A percentile compares a stretch with the other conserved stretches of the same genome.
Evolutionary conservation across 2,797 vertebrate genomes (phyloP).

Genomic region (Acestrorhynchus altus): DNA sequence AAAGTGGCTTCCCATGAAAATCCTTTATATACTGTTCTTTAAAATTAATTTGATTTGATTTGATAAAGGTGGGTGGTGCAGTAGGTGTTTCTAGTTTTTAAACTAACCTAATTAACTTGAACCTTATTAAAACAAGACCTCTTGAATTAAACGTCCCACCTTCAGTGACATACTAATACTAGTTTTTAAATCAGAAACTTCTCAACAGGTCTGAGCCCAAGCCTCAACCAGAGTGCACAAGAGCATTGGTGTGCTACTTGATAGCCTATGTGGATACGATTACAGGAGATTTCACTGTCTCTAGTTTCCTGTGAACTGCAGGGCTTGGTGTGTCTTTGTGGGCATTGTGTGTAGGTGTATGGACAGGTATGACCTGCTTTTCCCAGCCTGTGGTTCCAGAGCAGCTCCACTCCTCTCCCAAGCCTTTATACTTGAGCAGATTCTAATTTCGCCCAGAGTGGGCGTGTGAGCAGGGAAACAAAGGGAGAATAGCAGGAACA

Average conservation of each 20-base stretch:
- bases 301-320: slow-evolving; percentile 53
- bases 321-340: slow-evolving; percentile 38
- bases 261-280: slow-evolving; percentile 40
- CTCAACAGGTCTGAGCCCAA: background rate
- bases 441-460: slow-evolving; percentile 58
- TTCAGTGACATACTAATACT: background rate
- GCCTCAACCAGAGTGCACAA: background rate
- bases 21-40: too few relatives aligned
- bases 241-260: slow-evolving; percentile 34
- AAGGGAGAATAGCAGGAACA: slow-evolving; percentile 52
- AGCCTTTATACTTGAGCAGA: slow-evolving; percentile 56
- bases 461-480: slow-evolving; percentile 58
- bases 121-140: background rate
- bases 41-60: too few relatives aligned
- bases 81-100: too few relatives aligned
- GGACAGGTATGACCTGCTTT: slow-evolving; percentile 59
- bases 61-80: too few relatives aligned
- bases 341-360: slow-evolving; percentile 54
- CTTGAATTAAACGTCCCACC: background rate
- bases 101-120: too few relatives aligned
- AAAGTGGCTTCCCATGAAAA: too few relatives aligned
- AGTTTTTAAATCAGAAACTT: slow-evolving; percentile 2
- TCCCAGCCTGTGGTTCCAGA: slow-evolving; percentile 54
- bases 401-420: slow-evolving; percentile 33
- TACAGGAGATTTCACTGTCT: slow-evolving; percentile 54